A percentile compares a stretch with the other conserved stretches of the same genome.
Conservation (phyloP, 2,888 invertebrate genomes). For the Harpalus rufipes region DNA sequence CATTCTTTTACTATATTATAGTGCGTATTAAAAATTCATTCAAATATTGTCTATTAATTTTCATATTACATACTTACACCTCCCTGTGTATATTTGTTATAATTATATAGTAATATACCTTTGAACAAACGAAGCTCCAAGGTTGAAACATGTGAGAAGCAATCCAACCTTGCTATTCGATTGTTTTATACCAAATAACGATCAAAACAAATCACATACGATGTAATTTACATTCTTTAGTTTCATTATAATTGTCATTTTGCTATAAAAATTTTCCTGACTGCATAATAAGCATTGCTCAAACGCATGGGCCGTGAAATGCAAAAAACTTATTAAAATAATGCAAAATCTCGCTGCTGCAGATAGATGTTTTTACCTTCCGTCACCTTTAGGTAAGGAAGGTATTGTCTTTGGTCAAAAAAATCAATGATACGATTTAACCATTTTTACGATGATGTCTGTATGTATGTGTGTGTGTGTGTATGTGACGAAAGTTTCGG, state of each 20-base stretch:
- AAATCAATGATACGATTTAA: too few relatives aligned
- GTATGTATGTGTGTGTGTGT: too few relatives aligned
- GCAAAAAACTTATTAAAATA: constrained; percentile 26
- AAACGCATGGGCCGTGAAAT: constrained; percentile 9
- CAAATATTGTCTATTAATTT: neutral
- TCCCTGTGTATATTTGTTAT: neutral
- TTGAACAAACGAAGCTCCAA: neutral
- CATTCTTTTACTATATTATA: too few relatives aligned
- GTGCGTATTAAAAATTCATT: neutral
- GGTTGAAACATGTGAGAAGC: constrained; percentile 15
- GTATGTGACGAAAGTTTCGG: too few relatives aligned
- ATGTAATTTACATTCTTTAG: constrained; percentile 34
- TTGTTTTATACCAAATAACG: constrained; percentile 43
- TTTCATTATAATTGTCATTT: constrained; percentile 39
- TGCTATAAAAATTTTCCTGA: constrained; percentile 4
- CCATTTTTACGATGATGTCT: too few relatives aligned
- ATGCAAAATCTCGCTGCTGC: neutral
- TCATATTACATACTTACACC: neutral
- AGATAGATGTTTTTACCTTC: neutral
- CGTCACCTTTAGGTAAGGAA: too few relatives aligned
- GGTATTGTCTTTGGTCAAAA: too few relatives aligned
- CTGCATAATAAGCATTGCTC: constrained; percentile 20
- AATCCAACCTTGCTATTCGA: constrained; percentile 20
- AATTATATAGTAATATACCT: constrained; percentile 1
- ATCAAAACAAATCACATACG: constrained; percentile 28